Base-by-base conservation (phyloP, 2,797 vertebrate species). In the Strix occidentalis region DNA sequence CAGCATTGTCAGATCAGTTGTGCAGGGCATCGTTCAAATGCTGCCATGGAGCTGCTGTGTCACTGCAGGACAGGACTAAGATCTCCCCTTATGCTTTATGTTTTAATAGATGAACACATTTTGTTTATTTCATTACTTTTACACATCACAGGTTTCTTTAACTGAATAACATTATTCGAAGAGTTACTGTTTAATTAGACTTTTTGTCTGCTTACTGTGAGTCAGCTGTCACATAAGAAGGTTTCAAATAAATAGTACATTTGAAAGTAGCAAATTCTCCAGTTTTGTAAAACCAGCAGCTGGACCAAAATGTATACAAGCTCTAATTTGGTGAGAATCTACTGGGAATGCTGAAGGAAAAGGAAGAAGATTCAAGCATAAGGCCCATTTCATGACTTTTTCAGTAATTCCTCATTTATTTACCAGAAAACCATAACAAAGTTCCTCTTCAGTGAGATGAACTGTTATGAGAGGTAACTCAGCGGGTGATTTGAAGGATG, bases 21-120 rank as follows among this genome's bases (percentile, higher is more conserved):
- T 74, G 33, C 18, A 58, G 45, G 26, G 11, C 9, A 10, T 54
- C 1, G 0, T 16, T 70, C 33, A 53, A 58, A 21, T 3, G 21
- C 31, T 87, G 84, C 31, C 0, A 0, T 14, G 33, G 64, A 89
- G 54, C 28, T 0, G 0, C 24, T 35, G 20, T 66, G 60, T 51
- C 72, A 29, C 50, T 88, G 85, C 18, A 86, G 46, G 33, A 24
- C 31, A 70, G 43, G 41, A 81, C 12, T 43, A 37, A 71, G 31
- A 54, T 15, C 3, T 84, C 43, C 24, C 26, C 4, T 11, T 25
- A 33, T 3, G 39, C 9, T 60, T 91, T 41, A 5, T 25, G 9
- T 43, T 82, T 87, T 53, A 63, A 64, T 25, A 56, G 26, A 65
- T 46, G 13, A 37, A 16, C 10, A 11, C 5, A 16, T 23, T 77